Percentiles rank a stretch among this genome's conserved stretches.
These are phyloP conservation scores for Drosophila longiperda DNA, from an alignment of 2,888 invertebrate genomes.

Conservation along the genomic window DNA sequence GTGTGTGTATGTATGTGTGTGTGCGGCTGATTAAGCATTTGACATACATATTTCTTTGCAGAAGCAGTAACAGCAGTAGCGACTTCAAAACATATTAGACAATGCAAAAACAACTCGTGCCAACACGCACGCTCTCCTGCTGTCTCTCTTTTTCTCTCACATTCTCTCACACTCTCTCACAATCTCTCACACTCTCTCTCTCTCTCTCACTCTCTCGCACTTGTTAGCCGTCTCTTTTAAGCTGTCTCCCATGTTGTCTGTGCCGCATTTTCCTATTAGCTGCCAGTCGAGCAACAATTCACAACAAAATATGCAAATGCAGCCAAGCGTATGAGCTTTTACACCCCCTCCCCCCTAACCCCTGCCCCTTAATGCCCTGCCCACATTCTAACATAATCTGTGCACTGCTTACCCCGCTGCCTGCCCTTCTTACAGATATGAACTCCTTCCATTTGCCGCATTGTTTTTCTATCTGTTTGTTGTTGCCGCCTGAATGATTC, in stretches of 20 bases:
- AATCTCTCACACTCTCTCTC: not conserved
- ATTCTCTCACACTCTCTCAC: not conserved
- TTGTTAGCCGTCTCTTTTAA: not conserved
- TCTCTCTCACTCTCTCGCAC: not conserved
- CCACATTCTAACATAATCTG: constrained; percentile 17
- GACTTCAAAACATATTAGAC: constrained; percentile 70
- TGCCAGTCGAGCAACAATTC: constrained; percentile 73
- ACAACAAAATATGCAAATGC: constrained; percentile 79
- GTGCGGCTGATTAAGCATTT: constrained; percentile 76
- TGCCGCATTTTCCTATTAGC: constrained; percentile 80
- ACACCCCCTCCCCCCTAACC: not conserved
- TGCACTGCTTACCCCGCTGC: not conserved
- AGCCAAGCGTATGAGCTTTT: constrained; percentile 63
- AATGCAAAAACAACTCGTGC: constrained; percentile 77
- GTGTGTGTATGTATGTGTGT: constrained; percentile 27
- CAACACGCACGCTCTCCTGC: constrained; percentile 51
- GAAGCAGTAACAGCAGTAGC: constrained; percentile 18
- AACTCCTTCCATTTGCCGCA: constrained; percentile 58
- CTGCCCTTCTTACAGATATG: not conserved
- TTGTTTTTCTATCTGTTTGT: constrained; percentile 73
- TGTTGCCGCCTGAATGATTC: constrained; percentile 73
- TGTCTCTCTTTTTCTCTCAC: constrained; percentile 6
- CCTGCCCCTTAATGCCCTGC: not conserved
- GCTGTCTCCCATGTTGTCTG: constrained; percentile 46
- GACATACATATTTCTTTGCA: constrained; percentile 74